Evolutionary conservation across 2,888 invertebrate species (phyloP), one percentile per base, ranked within the genome.

Genomic region (Aphodius sticticus): DNA sequence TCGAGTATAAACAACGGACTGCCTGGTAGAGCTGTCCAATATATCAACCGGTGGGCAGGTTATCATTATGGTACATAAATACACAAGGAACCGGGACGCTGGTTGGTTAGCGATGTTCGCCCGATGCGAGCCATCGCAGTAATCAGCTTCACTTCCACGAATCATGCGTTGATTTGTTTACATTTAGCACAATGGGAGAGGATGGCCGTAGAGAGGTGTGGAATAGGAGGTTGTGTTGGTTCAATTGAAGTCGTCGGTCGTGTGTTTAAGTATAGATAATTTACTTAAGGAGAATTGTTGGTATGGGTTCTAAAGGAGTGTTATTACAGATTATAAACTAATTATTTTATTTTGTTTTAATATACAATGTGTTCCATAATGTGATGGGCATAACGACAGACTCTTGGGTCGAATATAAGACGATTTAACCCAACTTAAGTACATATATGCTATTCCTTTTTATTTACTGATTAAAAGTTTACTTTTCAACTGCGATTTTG

Each of bases 11-110:
- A 87, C 87, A 86, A 86, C 78, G 83, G 84, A 85, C 74, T 16
- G 74, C 26, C 74, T 86, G 86, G 85, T 84, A 85, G 85, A 83
- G 84, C 86, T 86, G 87, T 87, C 87, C 85, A 87, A 88, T 88
- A 88, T 88, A 88, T 88, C 88, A 88, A 86, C 82, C 85, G 83
- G 86, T 85, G 85, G 87, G 87, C 87, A 88, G 87, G 86, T 85
- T 88, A 87, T 88, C 87, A 88, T 88, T 88, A 88, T 85, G 82
- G 86, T 86, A 87, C 87, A 88, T 88, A 88, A 88, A 88, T 88
- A 87, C 87, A 86, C 85, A 85, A 78, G 84, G 85, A 85, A 85
- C 82, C 83, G 80, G 79, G 78, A 79, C 74, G n/a, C 74, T 74
- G 74, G 74, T 74, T 74, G 74, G 74, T 37, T 37, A 37, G 37